Evolutionary conservation across 2,888 invertebrate genomes (phyloP).

Genomic region (Caenorhabditis virilis): DNA sequence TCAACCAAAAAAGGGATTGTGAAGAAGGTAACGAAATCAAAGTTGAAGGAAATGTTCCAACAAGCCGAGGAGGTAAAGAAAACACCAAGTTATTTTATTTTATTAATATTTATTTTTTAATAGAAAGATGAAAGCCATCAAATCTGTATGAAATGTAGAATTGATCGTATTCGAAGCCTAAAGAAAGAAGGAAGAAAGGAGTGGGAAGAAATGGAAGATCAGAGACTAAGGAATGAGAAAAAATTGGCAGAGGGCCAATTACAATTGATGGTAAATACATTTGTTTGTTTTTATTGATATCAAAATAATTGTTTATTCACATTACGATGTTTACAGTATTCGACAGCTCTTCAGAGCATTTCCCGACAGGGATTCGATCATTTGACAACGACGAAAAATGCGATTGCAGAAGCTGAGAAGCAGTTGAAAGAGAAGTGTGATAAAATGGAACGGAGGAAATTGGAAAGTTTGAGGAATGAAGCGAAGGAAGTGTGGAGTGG

Average conservation of each 20-base stretch:
- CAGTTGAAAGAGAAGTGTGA: conserved; percentile 1
- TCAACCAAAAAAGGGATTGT: no score
- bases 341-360: conserved; percentile 4
- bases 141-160: not conserved
- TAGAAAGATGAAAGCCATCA: not conserved
- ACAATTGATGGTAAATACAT: not conserved
- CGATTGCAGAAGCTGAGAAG: conserved; percentile 2
- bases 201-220: conserved; percentile 13
- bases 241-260: conserved; percentile 5
- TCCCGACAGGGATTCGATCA: conserved; percentile 13
- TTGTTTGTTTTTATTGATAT: not conserved
- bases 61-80: not conserved
- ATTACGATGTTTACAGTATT: conserved; percentile 11
- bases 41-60: not conserved
- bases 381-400: not conserved
- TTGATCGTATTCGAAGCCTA: not conserved
- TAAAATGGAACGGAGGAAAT: conserved; percentile 1
- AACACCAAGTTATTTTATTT: not conserved
- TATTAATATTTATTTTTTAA: not conserved
- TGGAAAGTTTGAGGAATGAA: conserved; percentile 15
- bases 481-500: not conserved
- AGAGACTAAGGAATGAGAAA: conserved; percentile 2
- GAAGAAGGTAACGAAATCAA: not conserved
- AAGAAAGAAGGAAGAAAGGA: conserved; percentile 5
- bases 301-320: not conserved